These are phyloP conservation scores for Tethya wilhelma DNA, from an alignment of 37 sponge, comb jelly and placozoan species.

Conservation along the genomic window DNA sequence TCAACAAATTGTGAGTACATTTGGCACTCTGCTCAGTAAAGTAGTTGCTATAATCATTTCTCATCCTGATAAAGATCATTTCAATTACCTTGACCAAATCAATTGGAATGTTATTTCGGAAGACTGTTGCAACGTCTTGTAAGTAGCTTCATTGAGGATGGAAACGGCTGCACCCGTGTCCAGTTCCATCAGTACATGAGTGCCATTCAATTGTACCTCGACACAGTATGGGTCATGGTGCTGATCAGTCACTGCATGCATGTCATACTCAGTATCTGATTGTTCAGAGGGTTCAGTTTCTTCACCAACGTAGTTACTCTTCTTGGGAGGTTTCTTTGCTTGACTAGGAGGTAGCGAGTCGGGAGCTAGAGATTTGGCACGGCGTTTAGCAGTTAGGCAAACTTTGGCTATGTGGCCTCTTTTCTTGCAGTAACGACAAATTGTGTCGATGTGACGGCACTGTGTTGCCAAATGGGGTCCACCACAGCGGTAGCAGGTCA, in stretches of 20 bases:
- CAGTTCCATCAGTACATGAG: conserved; percentile 29
- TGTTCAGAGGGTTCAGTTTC: neutral
- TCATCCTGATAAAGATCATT: conserved; percentile 41
- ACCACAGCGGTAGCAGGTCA: conserved; percentile 50
- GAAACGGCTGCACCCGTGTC: conserved; percentile 43
- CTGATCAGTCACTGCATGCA: neutral
- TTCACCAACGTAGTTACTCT: conserved; percentile 9
- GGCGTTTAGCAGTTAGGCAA: too few species aligned
- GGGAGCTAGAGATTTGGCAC: too few species aligned
- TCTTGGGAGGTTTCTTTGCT: neutral
- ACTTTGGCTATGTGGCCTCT: neutral
- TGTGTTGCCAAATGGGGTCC: conserved; percentile 8
- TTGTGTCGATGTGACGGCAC: conserved; percentile 9
- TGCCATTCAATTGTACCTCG: conserved; percentile 6
- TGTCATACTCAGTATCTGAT: neutral
- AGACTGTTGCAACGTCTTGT: neutral
- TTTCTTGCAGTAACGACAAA: conserved; percentile 5
- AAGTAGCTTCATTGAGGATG: conserved; percentile 10
- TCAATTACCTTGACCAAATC: conserved; percentile 10
- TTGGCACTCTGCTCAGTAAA: too few species aligned
- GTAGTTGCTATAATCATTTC: conserved; percentile 18
- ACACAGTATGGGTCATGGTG: conserved; percentile 2
- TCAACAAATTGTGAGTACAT: too few species aligned
- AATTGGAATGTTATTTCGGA: neutral
- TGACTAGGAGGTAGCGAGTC: neutral